Base-by-base conservation (phyloP, 2,113 vertebrate species). In the Helogale parvula region DNA sequence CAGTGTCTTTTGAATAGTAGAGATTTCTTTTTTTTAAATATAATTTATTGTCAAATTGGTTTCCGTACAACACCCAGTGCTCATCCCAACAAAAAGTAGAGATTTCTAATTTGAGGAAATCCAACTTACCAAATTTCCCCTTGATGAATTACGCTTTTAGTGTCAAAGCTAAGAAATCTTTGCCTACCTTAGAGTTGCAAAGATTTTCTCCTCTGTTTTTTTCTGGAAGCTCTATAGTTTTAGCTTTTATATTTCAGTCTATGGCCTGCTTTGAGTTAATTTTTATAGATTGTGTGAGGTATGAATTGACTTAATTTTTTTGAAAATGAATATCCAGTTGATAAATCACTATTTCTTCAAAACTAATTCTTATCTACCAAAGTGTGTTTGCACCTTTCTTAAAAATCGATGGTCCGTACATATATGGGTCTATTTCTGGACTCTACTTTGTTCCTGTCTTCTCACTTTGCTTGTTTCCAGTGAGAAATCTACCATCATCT, bases 361-460 rank as follows among this genome's bases (percentile, higher is more conserved):
- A 7, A 38, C 0, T 16, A 60, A 71, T 25, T 54, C 68, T 92
- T 60, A 65, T 63, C 21, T 6, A 63, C 16, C 11, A 21, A 52
- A 14, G 38, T 83, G 12, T 8, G 2, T 19, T n/a, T 96, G 19
- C 6, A 16, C 13, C 19, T 77, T 79, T 88, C 71, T 88, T 25
- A 10, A 63, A 85, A 87, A 54, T 72, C 52, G 66, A 25, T 35
- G 47, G n/a, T 7, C 38, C 8, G 5, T 23, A 19, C 7, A 8
- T 19, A 31, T 54, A 4, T 21, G 65, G 82, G 54, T 98, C 96
- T 92, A 85, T 17, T 69, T 52, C 87, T 71, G 94, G 95, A 65
- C 93, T 97, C 11, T 68, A 14, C 5, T 45, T 66, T 25, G 4
- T 33, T 33, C 23, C 15, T 21, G 19, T 74, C 54, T 68, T 66